phyloP scores from a whole-genome alignment of 2,113 vertebrate species.

The Rhinolophus sinicus region DNA sequence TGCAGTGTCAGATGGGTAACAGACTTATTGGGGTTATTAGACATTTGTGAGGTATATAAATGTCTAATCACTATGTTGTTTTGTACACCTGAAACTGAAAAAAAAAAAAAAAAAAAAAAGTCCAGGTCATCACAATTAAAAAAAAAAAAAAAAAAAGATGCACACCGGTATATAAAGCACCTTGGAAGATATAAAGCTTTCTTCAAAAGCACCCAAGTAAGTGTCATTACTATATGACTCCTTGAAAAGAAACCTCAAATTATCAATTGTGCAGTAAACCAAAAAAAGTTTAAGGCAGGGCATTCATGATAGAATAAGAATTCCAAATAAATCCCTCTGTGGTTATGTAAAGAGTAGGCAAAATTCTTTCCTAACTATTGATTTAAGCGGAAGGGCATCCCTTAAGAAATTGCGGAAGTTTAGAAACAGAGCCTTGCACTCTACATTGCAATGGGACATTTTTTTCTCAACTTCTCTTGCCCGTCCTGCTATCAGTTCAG shows the following conservation, averaged over 20 bases:
- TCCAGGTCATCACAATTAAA: no score
- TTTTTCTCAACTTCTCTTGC: conserved; percentile 48
- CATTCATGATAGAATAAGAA: not conserved
- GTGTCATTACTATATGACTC: not conserved
- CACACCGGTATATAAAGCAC: not conserved
- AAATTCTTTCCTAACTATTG: not conserved
- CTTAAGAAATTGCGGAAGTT: not conserved
- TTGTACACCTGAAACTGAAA: no score
- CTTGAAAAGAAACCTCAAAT: not conserved
- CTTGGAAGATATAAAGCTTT: not conserved
- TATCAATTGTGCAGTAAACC: not conserved
- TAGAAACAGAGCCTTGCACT: not conserved
- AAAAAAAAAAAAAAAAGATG: no score
- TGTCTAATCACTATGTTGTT: no score
- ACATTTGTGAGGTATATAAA: no score
- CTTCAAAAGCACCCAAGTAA: conserved; percentile 17
- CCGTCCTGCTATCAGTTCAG: conserved; percentile 51
- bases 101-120: no score
- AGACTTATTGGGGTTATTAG: no score
- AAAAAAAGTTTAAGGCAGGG: not conserved
- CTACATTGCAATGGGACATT: not conserved
- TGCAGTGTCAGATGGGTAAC: no score
- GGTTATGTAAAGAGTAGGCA: not conserved
- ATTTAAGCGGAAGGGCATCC: not conserved
- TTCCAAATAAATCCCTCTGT: not conserved